Evolutionary conservation across 2,113 vertebrate species (phyloP).

Genomic region (Pagrus major): DNA sequence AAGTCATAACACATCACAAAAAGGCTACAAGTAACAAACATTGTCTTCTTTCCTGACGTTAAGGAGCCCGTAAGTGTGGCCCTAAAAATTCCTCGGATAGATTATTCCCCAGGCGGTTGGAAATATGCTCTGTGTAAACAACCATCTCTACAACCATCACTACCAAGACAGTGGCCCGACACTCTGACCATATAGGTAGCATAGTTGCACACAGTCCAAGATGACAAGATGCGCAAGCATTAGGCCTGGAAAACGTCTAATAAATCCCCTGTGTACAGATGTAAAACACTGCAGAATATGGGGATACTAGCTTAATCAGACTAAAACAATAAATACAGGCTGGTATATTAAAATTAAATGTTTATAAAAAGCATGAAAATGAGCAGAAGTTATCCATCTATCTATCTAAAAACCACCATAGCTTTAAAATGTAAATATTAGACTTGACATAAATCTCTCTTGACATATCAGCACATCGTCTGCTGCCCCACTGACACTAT

Average conservation of each 20-base stretch:
- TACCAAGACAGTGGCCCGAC: constrained; percentile 43
- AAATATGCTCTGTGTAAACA: constrained; percentile 83
- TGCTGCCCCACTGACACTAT: constrained; percentile 55
- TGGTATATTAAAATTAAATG: constrained; percentile 33
- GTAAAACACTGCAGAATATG: neutral
- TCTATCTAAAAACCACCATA: neutral
- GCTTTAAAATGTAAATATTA: constrained; percentile 17
- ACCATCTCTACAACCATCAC: constrained; percentile 33
- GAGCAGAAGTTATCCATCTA: neutral
- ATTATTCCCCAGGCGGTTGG: constrained; percentile 67
- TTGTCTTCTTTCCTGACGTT: constrained; percentile 22
- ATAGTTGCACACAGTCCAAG: constrained; percentile 81
- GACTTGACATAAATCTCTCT: constrained; percentile 33
- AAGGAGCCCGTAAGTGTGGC: constrained; percentile 21
- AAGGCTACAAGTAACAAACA: constrained; percentile 7
- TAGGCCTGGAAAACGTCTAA: constrained; percentile 37
- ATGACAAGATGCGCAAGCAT: constrained; percentile 53
- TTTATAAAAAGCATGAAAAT: constrained; percentile 1
- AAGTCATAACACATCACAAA: constrained; percentile 18
- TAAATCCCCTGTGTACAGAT: constrained; percentile 1
- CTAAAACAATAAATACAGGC: neutral
- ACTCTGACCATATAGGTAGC: constrained; percentile 81
- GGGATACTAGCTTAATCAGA: neutral
- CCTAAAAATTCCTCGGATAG: constrained; percentile 58
- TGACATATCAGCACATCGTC: constrained; percentile 43